Evolutionary conservation across 2,888 invertebrate species (phyloP), one percentile per base, ranked within the genome.

Genomic region (Saturnia pavonia): DNA sequence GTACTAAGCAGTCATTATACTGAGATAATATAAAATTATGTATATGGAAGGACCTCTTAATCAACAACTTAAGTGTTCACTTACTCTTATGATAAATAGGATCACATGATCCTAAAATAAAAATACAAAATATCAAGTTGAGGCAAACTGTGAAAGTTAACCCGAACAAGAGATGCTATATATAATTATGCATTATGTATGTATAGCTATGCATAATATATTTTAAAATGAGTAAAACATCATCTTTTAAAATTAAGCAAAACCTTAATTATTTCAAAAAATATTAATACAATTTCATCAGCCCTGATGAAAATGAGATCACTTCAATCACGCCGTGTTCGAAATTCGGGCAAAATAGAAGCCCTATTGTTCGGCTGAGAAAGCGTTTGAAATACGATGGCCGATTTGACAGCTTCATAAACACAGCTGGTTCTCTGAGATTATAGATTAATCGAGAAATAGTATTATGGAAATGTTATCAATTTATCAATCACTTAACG

Each of bases 361-460:
- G 43, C 65, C 19, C 67, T 27, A 67, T 66, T 68, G 68, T 69
- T 69, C 25, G 8, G 57, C 22, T 70, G 70, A 73, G 71, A 73
- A 73, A 73, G 70, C 72, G 70, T 51, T 73, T 73, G 54, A 34
- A 70, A 67, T 12, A 70, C 69, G 71, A 69, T 67, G 40, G 27
- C 40, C 73, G 68, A 70, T 69, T 66, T 71, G 70, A 72, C 72
- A 48, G 70, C 66, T 48, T 57, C 60, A 66, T 63, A 67, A 54
- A 71, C 66, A 69, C 67, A 67, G 65, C 42, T 65, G 67, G 25
- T 25, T 45, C 54, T 42, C 48, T 34, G 57, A 63, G 68, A 67
- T 68, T 68, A 43, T 57, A 63, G 42, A 71, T 67, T 68, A 63
- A 69, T 63, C 25, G 63, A 11, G 45, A 60, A 27, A 60, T 60